A percentile compares a stretch with the other conserved stretches of the same genome.
Conservation (phyloP, 2,888 invertebrate genomes). For the Hirudinaria manillensis region DNA sequence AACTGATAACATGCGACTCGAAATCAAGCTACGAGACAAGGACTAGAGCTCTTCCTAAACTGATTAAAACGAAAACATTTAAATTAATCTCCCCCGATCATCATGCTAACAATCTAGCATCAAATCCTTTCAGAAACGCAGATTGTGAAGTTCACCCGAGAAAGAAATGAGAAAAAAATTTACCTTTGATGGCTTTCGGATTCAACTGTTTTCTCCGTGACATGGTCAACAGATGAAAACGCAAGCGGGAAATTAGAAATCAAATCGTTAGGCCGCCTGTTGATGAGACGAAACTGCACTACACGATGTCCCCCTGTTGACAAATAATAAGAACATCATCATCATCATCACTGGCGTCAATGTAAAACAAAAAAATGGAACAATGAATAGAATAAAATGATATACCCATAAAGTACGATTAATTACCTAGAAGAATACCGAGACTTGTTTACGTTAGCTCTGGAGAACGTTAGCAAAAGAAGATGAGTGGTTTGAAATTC, state of each 20-base stretch:
- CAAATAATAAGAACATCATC: slow-evolving; percentile 5
- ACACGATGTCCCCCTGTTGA: slow-evolving; percentile 2
- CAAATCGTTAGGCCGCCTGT: background rate
- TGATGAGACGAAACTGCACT: slow-evolving; percentile 1
- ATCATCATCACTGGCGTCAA: background rate
- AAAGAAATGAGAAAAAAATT: background rate
- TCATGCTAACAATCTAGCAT: too few relatives aligned
- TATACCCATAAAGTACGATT: background rate
- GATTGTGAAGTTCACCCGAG: too few relatives aligned
- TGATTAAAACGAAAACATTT: background rate
- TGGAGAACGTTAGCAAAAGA: slow-evolving; percentile 1
- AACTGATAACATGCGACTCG: slow-evolving; percentile 3
- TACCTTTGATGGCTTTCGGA: slow-evolving; percentile 33
- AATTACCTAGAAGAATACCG: background rate
- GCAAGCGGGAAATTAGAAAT: background rate
- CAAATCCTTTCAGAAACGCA: too few relatives aligned
- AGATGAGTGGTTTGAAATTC: slow-evolving; percentile 12
- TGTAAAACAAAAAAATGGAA: background rate
- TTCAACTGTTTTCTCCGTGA: slow-evolving; percentile 30
- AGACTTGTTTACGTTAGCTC: background rate
- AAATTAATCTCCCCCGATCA: background rate
- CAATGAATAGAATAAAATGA: background rate
- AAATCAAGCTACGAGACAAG: background rate
- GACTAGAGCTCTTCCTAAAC: background rate
- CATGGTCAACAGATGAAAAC: slow-evolving; percentile 14